Evolutionary conservation across 2,797 vertebrate species (phyloP).

Genomic region (Micropoecilia bifurca): DNA sequence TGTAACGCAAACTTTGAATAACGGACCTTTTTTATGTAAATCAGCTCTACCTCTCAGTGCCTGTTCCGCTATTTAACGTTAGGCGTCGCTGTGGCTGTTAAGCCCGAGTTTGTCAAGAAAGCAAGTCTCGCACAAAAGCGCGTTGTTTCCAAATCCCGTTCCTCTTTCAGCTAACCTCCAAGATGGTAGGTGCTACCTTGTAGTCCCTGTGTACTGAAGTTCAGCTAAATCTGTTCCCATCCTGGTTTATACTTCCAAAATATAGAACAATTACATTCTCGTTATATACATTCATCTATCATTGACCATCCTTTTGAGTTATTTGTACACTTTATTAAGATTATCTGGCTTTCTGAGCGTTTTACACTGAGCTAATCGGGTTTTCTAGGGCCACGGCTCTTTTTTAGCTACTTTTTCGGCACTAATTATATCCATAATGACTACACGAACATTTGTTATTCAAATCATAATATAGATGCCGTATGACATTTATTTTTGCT

Average conservation of each 20-base stretch:
- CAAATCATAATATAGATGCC: no score
- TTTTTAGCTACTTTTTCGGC: background rate
- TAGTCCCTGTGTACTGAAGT: background rate
- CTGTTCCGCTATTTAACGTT: background rate
- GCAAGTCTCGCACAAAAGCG: conserved; percentile 80
- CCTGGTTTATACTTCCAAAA: conserved; percentile 5
- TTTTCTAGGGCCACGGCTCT: conserved; percentile 18
- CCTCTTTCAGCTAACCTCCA: conserved; percentile 80
- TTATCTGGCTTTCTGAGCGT: background rate
- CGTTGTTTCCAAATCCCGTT: conserved; percentile 67
- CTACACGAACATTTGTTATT: background rate
- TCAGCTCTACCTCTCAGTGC: background rate
- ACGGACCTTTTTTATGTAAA: conserved; percentile 44
- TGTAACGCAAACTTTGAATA: conserved; percentile 42
- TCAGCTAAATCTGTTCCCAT: conserved; percentile 70
- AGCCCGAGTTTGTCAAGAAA: background rate
- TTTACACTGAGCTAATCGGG: background rate
- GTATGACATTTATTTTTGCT: rapidly evolving
- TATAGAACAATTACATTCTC: background rate
- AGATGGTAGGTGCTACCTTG: conserved; percentile 80
- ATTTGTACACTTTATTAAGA: background rate
- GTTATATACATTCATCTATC: rapidly evolving
- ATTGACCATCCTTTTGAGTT: background rate
- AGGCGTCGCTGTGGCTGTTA: conserved; percentile 57
- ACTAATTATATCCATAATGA: background rate